Evolutionary conservation across 2,797 vertebrate species (phyloP).

Genomic region (Coregonus sp.): DNA sequence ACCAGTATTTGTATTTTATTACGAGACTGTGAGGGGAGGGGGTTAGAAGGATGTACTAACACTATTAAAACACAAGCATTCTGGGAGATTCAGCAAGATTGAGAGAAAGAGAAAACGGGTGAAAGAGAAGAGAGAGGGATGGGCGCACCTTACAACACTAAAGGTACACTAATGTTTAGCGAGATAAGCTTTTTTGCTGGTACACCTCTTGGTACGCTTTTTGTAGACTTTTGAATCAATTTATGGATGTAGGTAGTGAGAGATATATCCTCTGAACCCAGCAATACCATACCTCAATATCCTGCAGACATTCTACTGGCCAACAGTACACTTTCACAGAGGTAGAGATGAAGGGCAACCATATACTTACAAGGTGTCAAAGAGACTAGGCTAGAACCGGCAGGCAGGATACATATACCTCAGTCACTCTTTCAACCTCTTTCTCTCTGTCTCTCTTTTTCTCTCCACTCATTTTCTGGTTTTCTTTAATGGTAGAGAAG

Average conservation of each 20-base stretch:
- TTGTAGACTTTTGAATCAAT: slow-evolving; percentile 21
- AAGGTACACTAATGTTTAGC: slow-evolving; percentile 43
- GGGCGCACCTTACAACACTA: slow-evolving; percentile 38
- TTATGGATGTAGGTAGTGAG: slow-evolving; percentile 10
- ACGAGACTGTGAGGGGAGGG: slow-evolving; percentile 39
- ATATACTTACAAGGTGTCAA: slow-evolving; percentile 21
- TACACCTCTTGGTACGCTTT: slow-evolving; percentile 35
- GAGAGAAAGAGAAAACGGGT: slow-evolving; percentile 35
- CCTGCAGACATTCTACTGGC: slow-evolving; percentile 28
- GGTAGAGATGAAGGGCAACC: background rate
- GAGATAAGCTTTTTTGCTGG: slow-evolving; percentile 56
- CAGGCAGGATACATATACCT: slow-evolving; percentile 60
- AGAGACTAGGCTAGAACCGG: slow-evolving; percentile 1
- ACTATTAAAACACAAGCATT: slow-evolving; percentile 55
- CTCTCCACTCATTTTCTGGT: slow-evolving; percentile 25
- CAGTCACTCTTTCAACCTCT: slow-evolving; percentile 43
- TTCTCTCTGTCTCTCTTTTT: slow-evolving; percentile 4
- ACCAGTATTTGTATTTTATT: slow-evolving; percentile 75
- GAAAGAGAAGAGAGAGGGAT: slow-evolving; percentile 35
- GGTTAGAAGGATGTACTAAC: slow-evolving; percentile 60
- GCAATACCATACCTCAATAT: slow-evolving; percentile 57
- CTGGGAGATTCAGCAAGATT: slow-evolving; percentile 11
- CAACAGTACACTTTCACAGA: slow-evolving; percentile 16
- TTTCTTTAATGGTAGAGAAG: slow-evolving; percentile 30
- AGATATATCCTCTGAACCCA: slow-evolving; percentile 44